Conservation (phyloP, 2,797 vertebrate genomes). For the Megaceryle alcyon region DNA sequence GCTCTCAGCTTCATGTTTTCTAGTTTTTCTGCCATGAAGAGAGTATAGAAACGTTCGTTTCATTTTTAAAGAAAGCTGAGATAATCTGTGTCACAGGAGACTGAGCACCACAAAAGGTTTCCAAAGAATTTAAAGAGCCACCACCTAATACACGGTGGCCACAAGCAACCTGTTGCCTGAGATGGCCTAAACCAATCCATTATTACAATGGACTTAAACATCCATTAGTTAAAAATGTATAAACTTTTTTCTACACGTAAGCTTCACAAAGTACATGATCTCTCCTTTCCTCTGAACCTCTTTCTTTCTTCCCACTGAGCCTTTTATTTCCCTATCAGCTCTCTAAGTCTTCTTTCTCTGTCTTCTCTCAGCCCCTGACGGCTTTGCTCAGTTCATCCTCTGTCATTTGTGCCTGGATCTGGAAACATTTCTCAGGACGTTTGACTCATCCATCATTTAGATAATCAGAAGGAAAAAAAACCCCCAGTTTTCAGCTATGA, state of each 20-base stretch:
- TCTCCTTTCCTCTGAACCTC: not conserved
- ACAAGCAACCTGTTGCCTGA: not conserved
- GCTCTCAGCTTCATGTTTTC: not conserved
- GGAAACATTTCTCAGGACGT: conserved; percentile 14
- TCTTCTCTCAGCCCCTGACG: conserved; percentile 9
- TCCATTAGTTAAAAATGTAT: not conserved
- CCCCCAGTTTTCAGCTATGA: not conserved
- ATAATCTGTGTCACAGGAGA: not conserved
- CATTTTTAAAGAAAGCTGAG: not conserved
- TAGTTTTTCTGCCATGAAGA: not conserved
- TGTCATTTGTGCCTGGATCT: conserved; percentile 45
- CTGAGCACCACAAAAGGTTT: not conserved
- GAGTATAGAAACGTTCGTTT: not conserved
- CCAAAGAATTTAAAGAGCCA: not conserved
- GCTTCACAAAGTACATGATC: not conserved
- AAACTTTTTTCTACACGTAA: not conserved
- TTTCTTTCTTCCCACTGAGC: not conserved
- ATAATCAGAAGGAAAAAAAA: conserved; percentile 29
- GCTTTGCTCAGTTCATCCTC: conserved; percentile 36
- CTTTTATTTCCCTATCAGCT: conserved; percentile 18
- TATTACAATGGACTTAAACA: not conserved
- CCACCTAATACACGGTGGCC: not conserved
- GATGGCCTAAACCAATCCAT: not conserved
- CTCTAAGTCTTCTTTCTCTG: not conserved
- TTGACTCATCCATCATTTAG: conserved; percentile 62